A percentile compares a stretch with the other conserved stretches of the same genome.
Conservation (phyloP, 2,113 vertebrate genomes). For the Grammomys surdaster region DNA sequence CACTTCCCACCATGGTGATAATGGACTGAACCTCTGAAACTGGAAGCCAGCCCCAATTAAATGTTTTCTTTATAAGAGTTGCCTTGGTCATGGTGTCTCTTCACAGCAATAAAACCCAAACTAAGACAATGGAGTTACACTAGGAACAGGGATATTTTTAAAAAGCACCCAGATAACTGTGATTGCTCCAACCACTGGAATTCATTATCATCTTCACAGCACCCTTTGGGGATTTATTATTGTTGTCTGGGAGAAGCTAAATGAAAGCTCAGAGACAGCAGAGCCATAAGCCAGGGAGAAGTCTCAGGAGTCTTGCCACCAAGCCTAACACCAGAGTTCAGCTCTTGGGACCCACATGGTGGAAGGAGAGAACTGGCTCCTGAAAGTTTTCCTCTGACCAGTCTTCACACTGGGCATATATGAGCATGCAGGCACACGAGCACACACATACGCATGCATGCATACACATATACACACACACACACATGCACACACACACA, state of each 20-base stretch:
- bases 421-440: neutral
- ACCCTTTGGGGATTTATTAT: neutral
- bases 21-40: too few species aligned
- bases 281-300: neutral
- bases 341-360: neutral
- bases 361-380: neutral
- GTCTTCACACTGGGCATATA: neutral
- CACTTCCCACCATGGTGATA: too few species aligned
- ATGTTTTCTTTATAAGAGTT: too few species aligned
- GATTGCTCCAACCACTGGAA: neutral
- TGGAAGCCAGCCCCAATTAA: too few species aligned
- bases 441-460: too few species aligned
- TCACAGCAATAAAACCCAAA: too few species aligned
- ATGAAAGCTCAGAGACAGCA: neutral
- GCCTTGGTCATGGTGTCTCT: too few species aligned
- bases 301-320: neutral
- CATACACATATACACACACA: neutral
- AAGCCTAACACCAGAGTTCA: neutral
- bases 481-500: neutral
- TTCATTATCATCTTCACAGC: neutral
- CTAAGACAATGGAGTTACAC: neutral
- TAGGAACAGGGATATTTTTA: neutral
- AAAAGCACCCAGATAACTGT: constrained; percentile 5
- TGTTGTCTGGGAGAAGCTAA: constrained; percentile 27
- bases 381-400: neutral